Base-by-base conservation (phyloP, 2,888 invertebrate genomes). In the Heliconius ethilla region DNA sequence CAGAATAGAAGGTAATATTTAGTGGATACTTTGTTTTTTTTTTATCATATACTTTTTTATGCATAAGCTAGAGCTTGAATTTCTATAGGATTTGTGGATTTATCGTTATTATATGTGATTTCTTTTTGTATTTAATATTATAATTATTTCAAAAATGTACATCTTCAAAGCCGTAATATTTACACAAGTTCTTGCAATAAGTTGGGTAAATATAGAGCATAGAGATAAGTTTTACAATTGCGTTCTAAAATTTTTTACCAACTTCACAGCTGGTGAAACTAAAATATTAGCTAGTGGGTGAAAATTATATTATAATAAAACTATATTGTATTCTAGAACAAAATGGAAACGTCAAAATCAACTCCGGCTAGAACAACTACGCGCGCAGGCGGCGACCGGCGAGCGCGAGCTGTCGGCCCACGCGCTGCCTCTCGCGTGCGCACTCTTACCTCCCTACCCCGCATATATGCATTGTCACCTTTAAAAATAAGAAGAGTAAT, bases 341-440 rank as follows among this genome's bases (percentile, higher is more conserved):
- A 97, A 97, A 92, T 98, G 97, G 97, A 98, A 98, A 91, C 95
- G 97, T 0, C 97, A 98, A 88, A 98, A 98, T 89, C 98, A 98
- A 86, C 94, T 98, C 70, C 96, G 98, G 0, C 87, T 98, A 77
- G 98, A 98, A 86, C 98, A 98, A 87, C 91, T 98, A 11, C 96
- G 98, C 0, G 97, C 98, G 87, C 97, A 98, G 87, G 97, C 97
- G 40, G 96, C 96, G 18, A 95, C 96, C 72, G 97, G 97, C 85
- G 97, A 97, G 87, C 89, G 94, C 1, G 93, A 93, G 55, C 80
- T 93, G 73, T 86, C 89, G 0, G 89, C 91, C 70, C 94, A 91
- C 83, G 88, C 91, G 73, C 84, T 93, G 82, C 94, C 94, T 0
- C 88, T 93, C 1, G 93, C 94, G 5, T 93, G 93, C 81, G 93